Conservation (phyloP, 2,113 vertebrate species). For the Hydrolagus affinis region DNA sequence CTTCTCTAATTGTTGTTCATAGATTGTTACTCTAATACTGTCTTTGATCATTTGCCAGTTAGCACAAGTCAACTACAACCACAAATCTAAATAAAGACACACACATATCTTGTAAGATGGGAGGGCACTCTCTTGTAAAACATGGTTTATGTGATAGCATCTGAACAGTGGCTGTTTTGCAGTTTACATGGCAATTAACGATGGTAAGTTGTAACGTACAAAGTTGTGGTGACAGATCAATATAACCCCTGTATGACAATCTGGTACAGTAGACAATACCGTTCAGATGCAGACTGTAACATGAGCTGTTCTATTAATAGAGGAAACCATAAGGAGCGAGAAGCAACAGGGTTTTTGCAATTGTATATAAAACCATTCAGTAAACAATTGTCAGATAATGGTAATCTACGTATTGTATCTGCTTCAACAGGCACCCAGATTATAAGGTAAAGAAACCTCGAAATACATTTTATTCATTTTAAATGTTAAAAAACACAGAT, state of each 20-base stretch:
- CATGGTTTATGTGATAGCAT: not conserved
- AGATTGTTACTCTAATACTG: too few species aligned
- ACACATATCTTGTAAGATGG: not conserved
- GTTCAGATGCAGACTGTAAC: slow-evolving; percentile 4
- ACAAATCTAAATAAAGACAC: not conserved
- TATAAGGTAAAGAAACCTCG: slow-evolving; percentile 16
- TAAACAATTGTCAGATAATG: not conserved
- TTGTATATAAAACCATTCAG: not conserved
- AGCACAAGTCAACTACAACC: not conserved
- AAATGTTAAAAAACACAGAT: slow-evolving; percentile 14
- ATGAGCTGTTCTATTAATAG: slow-evolving; percentile 12
- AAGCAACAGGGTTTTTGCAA: not conserved
- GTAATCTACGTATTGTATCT: slow-evolving; percentile 27
- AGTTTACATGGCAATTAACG: not conserved
- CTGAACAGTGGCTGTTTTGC: not conserved
- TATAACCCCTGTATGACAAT: slow-evolving; percentile 6
- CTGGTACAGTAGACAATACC: not conserved
- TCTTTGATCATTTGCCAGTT: not conserved
- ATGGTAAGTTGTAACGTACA: not conserved
- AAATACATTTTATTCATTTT: not conserved
- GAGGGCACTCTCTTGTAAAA: not conserved
- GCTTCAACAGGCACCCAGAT: not conserved
- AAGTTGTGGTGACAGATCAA: slow-evolving; percentile 22
- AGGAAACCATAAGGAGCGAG: slow-evolving; percentile 17
- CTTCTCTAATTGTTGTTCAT: too few species aligned